Evolutionary conservation across 2,113 vertebrate genomes (phyloP), one percentile per base, ranked within the genome.

Genomic region (Apteryx owenii): DNA sequence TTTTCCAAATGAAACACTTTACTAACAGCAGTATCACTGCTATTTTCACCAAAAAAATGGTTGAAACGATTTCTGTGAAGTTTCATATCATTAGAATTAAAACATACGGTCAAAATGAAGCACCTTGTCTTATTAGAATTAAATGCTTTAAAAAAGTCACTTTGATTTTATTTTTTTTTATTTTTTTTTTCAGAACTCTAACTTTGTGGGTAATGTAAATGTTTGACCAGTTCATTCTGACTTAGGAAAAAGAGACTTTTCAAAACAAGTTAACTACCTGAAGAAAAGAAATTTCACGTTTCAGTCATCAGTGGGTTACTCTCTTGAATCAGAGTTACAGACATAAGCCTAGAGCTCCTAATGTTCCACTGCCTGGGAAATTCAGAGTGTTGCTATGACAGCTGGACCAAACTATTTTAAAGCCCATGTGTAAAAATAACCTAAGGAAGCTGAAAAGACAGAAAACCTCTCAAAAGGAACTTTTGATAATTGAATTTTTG

Each of bases 391-490:
- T 51, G 7, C 36, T 80, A 31, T 51, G 31, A 10, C 6, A 81
- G 3, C 4, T 70, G 2, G 6, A 5, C 5, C 14, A 77, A 65
- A 68, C 21, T 64, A 16, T 60, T 48, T 71, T 26, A 54, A 85
- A 65, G 2, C 1, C 1, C 2, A 1, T 53, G 3, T 54, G 3
- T 40, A 12, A 51, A 91, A 46, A 2, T 20, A 60, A 58, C 15
- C 29, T 19, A 17, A 58, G 56, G 56, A 58, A 58, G 56, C 2
- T 17, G 16, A 46, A 50, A 7, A 48, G 1, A 2, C 22, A 48
- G 13, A 66, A 81, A 68, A 84, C 0, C 2, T 61, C 8, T 65
- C 7, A 58, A n/a, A 90, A 33, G 2, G 2, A 58, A 7, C 0
- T 64, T 21, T 66, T 81, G 36, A 31, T 36, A 5, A 17, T 2